These are phyloP conservation scores for Tinea trinotella DNA, from an alignment of 2,888 invertebrate species.

Conservation along the genomic window DNA sequence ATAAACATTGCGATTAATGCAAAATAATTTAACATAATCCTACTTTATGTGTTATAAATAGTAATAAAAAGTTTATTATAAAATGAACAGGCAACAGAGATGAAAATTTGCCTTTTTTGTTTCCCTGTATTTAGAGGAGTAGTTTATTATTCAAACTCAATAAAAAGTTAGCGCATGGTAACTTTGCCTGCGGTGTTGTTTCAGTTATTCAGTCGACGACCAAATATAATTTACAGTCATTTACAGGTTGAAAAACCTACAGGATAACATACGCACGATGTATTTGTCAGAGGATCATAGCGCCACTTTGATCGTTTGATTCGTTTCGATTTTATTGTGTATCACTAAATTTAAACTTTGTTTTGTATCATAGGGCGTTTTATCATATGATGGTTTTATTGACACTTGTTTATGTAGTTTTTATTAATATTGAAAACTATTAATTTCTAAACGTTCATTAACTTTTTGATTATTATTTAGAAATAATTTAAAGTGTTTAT, in stretches of 20 bases:
- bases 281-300: not conserved
- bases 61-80: too few species aligned
- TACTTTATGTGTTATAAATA: not conserved
- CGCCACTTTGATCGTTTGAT: not conserved
- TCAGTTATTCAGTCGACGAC: not conserved
- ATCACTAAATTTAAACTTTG: not conserved
- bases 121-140: not conserved
- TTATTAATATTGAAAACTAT: too few species aligned
- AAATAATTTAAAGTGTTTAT: too few species aligned
- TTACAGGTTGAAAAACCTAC: not conserved
- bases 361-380: not conserved
- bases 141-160: slow-evolving; percentile 4
- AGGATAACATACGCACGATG: not conserved
- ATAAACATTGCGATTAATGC: too few species aligned
- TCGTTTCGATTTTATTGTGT: not conserved
- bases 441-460: too few species aligned
- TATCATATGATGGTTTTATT: too few species aligned
- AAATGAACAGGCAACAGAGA: not conserved
- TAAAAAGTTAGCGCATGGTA: slow-evolving; percentile 8
- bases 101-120: not conserved
- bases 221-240: slow-evolving; percentile 4
- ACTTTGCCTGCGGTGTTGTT: not conserved
- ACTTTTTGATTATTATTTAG: too few species aligned
- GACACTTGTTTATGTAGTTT: not conserved
- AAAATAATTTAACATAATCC: too few species aligned